A percentile compares a stretch with the other conserved stretches of the same genome.
These are phyloP conservation scores for Procavia capensis DNA, from an alignment of 2,113 vertebrate species.

Conservation along the genomic window DNA sequence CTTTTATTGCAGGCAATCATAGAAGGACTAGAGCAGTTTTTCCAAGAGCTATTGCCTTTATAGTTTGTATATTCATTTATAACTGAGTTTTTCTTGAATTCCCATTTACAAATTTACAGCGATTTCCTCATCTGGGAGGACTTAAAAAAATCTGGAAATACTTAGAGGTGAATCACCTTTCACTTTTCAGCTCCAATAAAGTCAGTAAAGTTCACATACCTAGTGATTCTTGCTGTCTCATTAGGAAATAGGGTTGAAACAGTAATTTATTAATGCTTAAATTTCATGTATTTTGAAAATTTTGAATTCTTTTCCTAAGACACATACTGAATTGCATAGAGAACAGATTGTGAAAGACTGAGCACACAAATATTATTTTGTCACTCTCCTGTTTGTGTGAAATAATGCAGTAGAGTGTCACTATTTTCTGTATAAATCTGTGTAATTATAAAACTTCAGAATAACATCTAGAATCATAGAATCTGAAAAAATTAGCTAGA, in stretches of 20 bases:
- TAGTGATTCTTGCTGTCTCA: slow-evolving; percentile 39
- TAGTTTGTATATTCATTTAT: slow-evolving; percentile 57
- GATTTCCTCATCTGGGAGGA: slow-evolving; percentile 41
- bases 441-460: slow-evolving; percentile 29
- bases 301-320: slow-evolving; percentile 18
- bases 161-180: slow-evolving; percentile 17
- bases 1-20: slow-evolving; percentile 37
- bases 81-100: slow-evolving; percentile 50
- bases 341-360: slow-evolving; percentile 32
- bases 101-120: slow-evolving; percentile 16
- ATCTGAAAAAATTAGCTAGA: slow-evolving; percentile 1
- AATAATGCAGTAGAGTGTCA: background rate
- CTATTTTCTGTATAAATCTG: slow-evolving; percentile 6
- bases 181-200: slow-evolving; percentile 56
- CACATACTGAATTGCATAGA: slow-evolving; percentile 2
- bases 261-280: background rate
- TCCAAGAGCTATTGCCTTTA: slow-evolving; percentile 44
- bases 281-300: slow-evolving; percentile 52
- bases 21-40: slow-evolving; percentile 11
- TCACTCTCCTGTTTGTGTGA: background rate
- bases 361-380: background rate
- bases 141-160: slow-evolving; percentile 30
- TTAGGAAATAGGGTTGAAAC: slow-evolving; percentile 10
- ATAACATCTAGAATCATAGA: slow-evolving; percentile 2
- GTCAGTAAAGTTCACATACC: slow-evolving; percentile 52